Base-by-base conservation (phyloP, 2,797 vertebrate species). In the Crenichthys baileyi region DNA sequence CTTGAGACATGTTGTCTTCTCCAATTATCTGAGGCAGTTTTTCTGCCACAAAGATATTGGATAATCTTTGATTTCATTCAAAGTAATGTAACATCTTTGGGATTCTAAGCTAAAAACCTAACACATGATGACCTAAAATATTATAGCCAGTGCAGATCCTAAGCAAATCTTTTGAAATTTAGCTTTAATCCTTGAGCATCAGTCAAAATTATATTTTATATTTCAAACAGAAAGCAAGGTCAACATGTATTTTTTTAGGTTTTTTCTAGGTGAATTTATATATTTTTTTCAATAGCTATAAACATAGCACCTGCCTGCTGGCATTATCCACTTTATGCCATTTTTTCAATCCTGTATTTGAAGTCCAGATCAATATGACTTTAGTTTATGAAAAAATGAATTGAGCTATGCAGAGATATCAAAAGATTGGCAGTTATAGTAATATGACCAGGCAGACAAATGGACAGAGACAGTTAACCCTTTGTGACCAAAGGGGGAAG, bases 341-440 rank as follows among this genome's bases (percentile, higher is more conserved):
- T 18, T 12, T 67, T 41, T 67, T 18, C 26, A 67, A 39, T 67
- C 63, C 36, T 41, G 20, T 22, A 22, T 24, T 67, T 67, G 31
- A 41, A 67, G 36, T 67, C 63, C 63, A 41, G 18, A 31, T 71
- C 48, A 31, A 31, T 71, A 18, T 7, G 24, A 78, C 5, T 44
- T 29, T 7, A 58, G 11, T 39, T 44, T 26, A 55, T 70, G 26
- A 61, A 46, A 60, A 61, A 77, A 61, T 0, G 39, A 44, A 48
- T 70, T 58, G 20, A 58, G 72, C 22, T 55, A 53, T 73, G 31
- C 6, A 53, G 3, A 22, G 36, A 24, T 7, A 12, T 31, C 44
- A 5, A 63, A 13, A 72, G n/a, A 51, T 61, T 68, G 75, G 12
- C 67, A 73, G 20, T 51, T 70, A 20, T n/a, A 58, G n/a, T 72